Evolutionary conservation across 2,113 vertebrate genomes (phyloP).

Genomic region (Hypomesus transpacificus): DNA sequence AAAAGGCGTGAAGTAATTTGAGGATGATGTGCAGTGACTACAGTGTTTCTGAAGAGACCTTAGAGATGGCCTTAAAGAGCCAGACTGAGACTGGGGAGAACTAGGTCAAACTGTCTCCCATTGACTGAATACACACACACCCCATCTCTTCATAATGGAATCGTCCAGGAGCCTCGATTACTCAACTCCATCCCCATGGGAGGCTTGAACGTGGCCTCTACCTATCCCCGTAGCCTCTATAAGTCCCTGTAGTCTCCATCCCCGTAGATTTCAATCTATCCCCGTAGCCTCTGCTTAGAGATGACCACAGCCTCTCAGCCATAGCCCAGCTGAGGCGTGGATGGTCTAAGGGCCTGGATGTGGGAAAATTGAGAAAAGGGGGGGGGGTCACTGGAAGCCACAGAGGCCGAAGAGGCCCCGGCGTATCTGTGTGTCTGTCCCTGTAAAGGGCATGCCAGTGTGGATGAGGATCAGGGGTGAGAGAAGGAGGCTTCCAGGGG

Average conservation of each 20-base stretch:
- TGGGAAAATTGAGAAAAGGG: not conserved
- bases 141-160: conserved; percentile 8
- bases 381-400: not conserved
- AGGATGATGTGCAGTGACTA: not conserved
- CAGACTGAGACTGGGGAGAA: conserved; percentile 46
- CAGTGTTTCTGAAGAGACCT: conserved; percentile 25
- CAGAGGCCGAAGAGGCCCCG: not conserved
- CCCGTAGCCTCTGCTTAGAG: too few species aligned
- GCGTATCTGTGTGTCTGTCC: conserved; percentile 41
- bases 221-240: too few species aligned
- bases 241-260: too few species aligned
- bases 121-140: conserved; percentile 38
- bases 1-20: too few species aligned
- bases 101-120: conserved; percentile 60
- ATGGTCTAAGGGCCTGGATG: not conserved
- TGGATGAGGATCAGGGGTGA: conserved; percentile 63
- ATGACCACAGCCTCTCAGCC: too few species aligned
- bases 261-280: too few species aligned
- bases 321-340: not conserved
- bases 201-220: too few species aligned
- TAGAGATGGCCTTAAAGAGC: conserved; percentile 49
- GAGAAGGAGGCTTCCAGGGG: conserved; percentile 42
- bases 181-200: conserved; percentile 3
- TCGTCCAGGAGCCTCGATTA: conserved; percentile 33
- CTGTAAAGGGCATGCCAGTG: conserved; percentile 68